These are phyloP conservation scores for Heliocidaris tuberculata DNA, from an alignment of 35 echinoderm and acorn worm genomes.

Conservation along the genomic window DNA sequence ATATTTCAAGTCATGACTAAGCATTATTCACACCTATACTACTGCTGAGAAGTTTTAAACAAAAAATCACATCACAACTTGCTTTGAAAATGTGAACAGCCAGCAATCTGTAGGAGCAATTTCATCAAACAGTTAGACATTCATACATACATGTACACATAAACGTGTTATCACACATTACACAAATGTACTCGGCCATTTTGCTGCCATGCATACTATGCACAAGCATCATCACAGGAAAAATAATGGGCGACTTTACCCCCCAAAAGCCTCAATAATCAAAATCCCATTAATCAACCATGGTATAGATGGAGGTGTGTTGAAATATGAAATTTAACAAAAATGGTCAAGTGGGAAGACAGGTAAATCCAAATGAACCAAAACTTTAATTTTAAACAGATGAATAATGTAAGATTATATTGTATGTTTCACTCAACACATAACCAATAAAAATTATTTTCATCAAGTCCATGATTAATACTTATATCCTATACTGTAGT, in stretches of 20 bases:
- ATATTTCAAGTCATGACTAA: neutral
- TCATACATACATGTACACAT: neutral
- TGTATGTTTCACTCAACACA: too few species aligned
- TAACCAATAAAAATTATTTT: too few species aligned
- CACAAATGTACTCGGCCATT: neutral
- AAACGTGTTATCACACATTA: neutral
- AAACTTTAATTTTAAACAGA: too few species aligned
- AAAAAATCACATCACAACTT: neutral
- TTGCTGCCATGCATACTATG: neutral
- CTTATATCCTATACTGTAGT: too few species aligned
- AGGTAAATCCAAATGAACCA: neutral
- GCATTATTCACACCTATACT: neutral
- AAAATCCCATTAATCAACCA: neutral
- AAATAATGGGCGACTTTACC: neutral
- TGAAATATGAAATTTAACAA: neutral
- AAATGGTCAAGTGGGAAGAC: neutral
- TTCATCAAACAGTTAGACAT: neutral
- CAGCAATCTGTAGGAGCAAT: neutral
- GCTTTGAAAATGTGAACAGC: neutral
- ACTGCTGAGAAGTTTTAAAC: neutral
- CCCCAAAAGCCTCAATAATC: neutral
- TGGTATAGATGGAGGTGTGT: neutral
- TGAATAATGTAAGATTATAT: too few species aligned
- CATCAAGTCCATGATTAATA: too few species aligned
- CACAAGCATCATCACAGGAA: neutral